phyloP scores from a whole-genome alignment of 2,113 vertebrate genomes.

The Embiotoca jacksoni region DNA sequence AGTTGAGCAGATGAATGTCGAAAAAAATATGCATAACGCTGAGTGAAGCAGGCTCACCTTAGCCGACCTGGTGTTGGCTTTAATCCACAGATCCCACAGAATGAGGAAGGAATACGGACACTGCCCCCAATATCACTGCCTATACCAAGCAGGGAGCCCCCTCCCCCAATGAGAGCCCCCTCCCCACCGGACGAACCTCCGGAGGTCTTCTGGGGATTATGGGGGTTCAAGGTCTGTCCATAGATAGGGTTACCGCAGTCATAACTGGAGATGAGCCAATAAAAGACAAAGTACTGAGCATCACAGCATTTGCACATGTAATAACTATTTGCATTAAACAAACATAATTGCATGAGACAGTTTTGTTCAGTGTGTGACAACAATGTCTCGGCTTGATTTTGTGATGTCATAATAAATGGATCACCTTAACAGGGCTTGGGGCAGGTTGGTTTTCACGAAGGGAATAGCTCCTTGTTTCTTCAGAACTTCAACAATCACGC shows the following conservation, averaged over 20 bases:
- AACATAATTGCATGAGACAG: too few species aligned
- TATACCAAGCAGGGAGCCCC: conserved; percentile 83
- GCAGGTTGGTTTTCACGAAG: conserved; percentile 94
- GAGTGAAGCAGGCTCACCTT: conserved; percentile 65
- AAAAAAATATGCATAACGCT: background rate
- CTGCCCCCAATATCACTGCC: conserved; percentile 83
- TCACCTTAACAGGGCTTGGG: conserved; percentile 91
- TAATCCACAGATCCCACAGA: conserved; percentile 85
- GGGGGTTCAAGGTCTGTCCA: conserved; percentile 80
- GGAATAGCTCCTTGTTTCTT: conserved; percentile 94
- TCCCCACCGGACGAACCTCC: conserved; percentile 85
- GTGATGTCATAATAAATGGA: background rate
- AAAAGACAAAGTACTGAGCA: background rate
- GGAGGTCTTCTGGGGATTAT: conserved; percentile 80
- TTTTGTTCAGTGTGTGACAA: too few species aligned
- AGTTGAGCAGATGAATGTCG: background rate
- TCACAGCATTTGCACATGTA: background rate
- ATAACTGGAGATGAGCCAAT: conserved; percentile 69
- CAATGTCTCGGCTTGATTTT: too few species aligned
- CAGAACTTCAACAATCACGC: conserved; percentile 90
- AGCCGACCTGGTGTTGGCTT: conserved; percentile 77
- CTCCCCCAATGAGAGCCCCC: conserved; percentile 79
- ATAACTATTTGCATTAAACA: background rate
- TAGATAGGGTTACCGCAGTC: conserved; percentile 87
- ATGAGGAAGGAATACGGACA: conserved; percentile 78